These are phyloP conservation scores for Labia minor DNA, from an alignment of 2,888 invertebrate species.

Conservation along the genomic window DNA sequence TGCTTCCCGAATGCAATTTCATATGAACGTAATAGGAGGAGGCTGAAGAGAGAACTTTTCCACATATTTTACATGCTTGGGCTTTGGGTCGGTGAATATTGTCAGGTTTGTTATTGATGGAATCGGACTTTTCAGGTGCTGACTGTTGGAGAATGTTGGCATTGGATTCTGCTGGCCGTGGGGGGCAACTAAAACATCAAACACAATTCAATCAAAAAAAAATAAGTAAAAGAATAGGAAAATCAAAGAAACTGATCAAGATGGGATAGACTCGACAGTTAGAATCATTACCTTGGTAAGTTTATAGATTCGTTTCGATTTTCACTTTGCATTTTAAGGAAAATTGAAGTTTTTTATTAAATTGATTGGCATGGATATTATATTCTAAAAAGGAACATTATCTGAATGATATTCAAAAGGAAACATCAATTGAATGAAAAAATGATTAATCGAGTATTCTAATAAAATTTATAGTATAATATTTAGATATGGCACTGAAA, in stretches of 20 bases:
- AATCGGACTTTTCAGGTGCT: neutral
- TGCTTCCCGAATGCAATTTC: slow-evolving; percentile 70
- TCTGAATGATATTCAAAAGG: too few species aligned
- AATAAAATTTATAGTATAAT: too few species aligned
- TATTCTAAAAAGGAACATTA: too few species aligned
- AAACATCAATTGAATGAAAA: too few species aligned
- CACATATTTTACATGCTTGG: slow-evolving; percentile 67
- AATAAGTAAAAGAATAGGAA: neutral
- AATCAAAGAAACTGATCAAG: neutral
- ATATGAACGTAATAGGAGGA: slow-evolving; percentile 73
- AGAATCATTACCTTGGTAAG: neutral
- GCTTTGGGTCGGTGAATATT: slow-evolving; percentile 39
- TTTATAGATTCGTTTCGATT: neutral
- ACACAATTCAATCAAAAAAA: neutral
- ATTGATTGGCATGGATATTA: too few species aligned
- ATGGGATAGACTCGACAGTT: too few species aligned
- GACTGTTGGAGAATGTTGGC: neutral
- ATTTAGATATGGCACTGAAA: too few species aligned
- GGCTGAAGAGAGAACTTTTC: slow-evolving; percentile 63
- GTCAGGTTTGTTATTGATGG: neutral
- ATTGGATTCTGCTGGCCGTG: neutral
- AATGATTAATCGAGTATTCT: too few species aligned
- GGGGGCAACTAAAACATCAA: neutral
- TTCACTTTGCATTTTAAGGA: neutral
- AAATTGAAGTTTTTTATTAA: too few species aligned